Conservation (phyloP, 92 coral and sea anemone species). For the Palythoa heliodiscus region DNA sequence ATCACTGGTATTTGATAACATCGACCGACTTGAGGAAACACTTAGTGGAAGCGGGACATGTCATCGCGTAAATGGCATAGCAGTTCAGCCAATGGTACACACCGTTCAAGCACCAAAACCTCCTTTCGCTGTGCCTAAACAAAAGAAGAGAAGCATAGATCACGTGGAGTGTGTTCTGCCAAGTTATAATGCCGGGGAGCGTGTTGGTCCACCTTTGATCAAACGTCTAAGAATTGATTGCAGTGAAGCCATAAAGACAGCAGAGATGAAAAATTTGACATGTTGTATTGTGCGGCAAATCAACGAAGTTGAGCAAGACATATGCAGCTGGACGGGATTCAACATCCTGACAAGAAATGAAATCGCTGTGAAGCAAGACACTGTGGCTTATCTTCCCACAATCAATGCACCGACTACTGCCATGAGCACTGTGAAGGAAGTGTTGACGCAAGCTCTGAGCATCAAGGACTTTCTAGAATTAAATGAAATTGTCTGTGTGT, state of each 20-base stretch:
- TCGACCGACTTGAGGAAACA: constrained; percentile 66
- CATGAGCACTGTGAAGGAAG: constrained; percentile 53
- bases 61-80: constrained; percentile 30
- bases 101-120: constrained; percentile 51
- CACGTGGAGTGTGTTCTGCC: constrained; percentile 25
- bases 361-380: constrained; percentile 47
- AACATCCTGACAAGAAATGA: constrained; percentile 45
- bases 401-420: constrained; percentile 56
- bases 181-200: constrained; percentile 51
- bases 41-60: constrained; percentile 55
- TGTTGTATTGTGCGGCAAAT: constrained; percentile 45
- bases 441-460: too few species aligned
- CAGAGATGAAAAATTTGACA: constrained; percentile 47
- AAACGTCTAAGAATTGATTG: constrained; percentile 30
- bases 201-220: constrained; percentile 52
- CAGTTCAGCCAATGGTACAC: constrained; percentile 39
- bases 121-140: constrained; percentile 35
- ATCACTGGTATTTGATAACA: constrained; percentile 57
- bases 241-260: constrained; percentile 36
- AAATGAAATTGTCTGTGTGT: too few species aligned
- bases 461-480: too few species aligned
- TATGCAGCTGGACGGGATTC: constrained; percentile 50
- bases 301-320: constrained; percentile 30
- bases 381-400: constrained; percentile 59
- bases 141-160: constrained; percentile 45